A percentile compares a stretch with the other conserved stretches of the same genome.
Evolutionary conservation across 2,113 vertebrate species (phyloP).

Genomic region (Brachyistius frenatus): DNA sequence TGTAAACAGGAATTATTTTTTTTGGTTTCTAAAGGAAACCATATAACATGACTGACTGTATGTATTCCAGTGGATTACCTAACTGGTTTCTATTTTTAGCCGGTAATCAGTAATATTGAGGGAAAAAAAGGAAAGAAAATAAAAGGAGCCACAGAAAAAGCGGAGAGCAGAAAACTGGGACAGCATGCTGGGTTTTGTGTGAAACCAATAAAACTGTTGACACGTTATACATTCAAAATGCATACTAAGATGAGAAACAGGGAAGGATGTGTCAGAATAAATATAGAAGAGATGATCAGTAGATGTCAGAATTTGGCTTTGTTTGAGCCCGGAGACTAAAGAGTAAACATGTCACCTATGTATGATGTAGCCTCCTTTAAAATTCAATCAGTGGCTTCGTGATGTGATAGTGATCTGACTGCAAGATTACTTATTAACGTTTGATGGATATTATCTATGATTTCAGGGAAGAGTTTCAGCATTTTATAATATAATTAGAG

Average conservation of each 20-base stretch:
- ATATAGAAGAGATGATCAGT: not conserved
- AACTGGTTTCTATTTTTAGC: conserved; percentile 54
- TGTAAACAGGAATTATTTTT: conserved; percentile 6
- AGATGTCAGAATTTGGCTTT: not conserved
- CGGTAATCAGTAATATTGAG: conserved; percentile 33
- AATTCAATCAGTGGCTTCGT: not conserved
- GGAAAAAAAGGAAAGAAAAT: conserved; percentile 10
- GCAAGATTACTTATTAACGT: not conserved
- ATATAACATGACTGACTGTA: not conserved
- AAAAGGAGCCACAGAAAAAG: conserved; percentile 37
- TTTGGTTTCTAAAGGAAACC: not conserved
- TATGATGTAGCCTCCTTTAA: not conserved
- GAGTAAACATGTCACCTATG: not conserved
- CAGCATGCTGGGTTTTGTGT: conserved; percentile 28
- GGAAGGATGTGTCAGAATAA: not conserved
- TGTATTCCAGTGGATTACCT: conserved; percentile 16
- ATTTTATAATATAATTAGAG: not conserved
- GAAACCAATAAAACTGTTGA: conserved; percentile 35
- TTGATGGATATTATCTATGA: not conserved
- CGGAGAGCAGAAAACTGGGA: conserved; percentile 55
- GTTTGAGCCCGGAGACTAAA: not conserved
- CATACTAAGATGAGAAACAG: not conserved
- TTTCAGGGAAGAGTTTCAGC: not conserved
- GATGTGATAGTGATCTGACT: not conserved
- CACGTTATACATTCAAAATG: conserved; percentile 25